A percentile compares a stretch with the other conserved stretches of the same genome.
Conservation (phyloP, 2,888 invertebrate genomes). For the Bembecia ichneumoniformis region DNA sequence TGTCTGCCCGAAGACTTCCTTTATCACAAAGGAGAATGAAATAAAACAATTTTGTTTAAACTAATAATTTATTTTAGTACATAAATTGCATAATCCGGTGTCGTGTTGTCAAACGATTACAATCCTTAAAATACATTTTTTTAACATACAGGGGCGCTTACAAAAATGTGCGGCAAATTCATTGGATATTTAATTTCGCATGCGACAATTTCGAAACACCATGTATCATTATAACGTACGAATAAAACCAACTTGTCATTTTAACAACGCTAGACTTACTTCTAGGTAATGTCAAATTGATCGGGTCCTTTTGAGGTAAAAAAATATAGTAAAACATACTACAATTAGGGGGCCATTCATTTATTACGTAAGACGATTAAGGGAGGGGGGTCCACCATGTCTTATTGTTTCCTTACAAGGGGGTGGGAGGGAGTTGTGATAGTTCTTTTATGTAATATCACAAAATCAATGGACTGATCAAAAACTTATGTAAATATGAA, state of each 20-base stretch:
- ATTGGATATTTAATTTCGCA: neutral
- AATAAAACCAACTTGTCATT: conserved; percentile 57
- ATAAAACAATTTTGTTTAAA: conserved; percentile 21
- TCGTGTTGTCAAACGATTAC: conserved; percentile 27
- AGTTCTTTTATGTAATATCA: too few species aligned
- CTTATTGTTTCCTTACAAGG: too few species aligned
- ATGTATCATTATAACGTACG: conserved; percentile 3
- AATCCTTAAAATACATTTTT: conserved; percentile 11
- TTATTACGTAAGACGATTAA: too few species aligned
- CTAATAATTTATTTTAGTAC: conserved; percentile 44
- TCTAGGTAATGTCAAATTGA: conserved; percentile 71
- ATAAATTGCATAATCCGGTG: conserved; percentile 34
- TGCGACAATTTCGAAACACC: neutral
- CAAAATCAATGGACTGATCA: too few species aligned
- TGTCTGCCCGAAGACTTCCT: too few species aligned
- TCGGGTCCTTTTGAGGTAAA: conserved; percentile 13
- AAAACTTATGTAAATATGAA: too few species aligned
- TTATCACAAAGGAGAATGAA: conserved; percentile 17
- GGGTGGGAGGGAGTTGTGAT: too few species aligned
- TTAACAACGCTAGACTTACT: conserved; percentile 56
- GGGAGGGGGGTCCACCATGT: too few species aligned
- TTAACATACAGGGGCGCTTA: conserved; percentile 7
- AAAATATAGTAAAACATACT: conserved; percentile 14
- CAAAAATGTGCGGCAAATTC: neutral
- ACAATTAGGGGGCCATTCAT: too few species aligned